phyloP scores from a whole-genome alignment of 2,797 vertebrate species.

The Rachycentron canadum region DNA sequence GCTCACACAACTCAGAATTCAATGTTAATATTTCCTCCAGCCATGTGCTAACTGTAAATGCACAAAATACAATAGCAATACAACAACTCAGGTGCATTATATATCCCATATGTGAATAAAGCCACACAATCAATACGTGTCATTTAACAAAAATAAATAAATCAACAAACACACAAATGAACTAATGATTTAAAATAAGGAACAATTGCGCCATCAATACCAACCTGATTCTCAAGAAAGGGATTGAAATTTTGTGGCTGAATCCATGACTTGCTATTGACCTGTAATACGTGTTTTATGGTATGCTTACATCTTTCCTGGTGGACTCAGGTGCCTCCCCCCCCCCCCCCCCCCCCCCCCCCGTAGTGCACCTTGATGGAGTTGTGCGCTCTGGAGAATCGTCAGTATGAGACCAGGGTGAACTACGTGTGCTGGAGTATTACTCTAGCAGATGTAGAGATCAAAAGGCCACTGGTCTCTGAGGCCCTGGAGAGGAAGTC shows the following conservation, averaged over 20 bases:
- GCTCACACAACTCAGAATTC: no score
- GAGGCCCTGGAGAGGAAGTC: conserved; percentile 59
- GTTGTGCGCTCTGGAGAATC: conserved; percentile 45
- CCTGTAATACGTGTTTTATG: conserved; percentile 23
- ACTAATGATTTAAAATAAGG: no score
- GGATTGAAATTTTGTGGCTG: neutral
- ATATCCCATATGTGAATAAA: no score
- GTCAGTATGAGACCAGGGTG: conserved; percentile 55
- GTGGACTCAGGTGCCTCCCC: conserved; percentile 15
- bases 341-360: conserved; percentile 26
- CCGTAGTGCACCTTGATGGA: conserved; percentile 56
- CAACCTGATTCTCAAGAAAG: neutral
- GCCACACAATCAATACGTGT: neutral
- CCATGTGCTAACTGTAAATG: no score
- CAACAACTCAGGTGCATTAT: no score
- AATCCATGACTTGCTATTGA: conserved; percentile 27
- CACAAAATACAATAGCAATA: no score
- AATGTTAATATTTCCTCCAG: no score
- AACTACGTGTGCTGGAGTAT: conserved; percentile 42
- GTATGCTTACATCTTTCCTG: conserved; percentile 49
- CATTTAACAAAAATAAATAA: neutral
- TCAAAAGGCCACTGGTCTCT: conserved; percentile 58
- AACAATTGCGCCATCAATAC: neutral
- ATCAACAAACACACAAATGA: neutral
- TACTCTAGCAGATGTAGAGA: conserved; percentile 69